Evolutionary conservation across 2,888 invertebrate species (phyloP).

Genomic region (Napeogenes sylphis): DNA sequence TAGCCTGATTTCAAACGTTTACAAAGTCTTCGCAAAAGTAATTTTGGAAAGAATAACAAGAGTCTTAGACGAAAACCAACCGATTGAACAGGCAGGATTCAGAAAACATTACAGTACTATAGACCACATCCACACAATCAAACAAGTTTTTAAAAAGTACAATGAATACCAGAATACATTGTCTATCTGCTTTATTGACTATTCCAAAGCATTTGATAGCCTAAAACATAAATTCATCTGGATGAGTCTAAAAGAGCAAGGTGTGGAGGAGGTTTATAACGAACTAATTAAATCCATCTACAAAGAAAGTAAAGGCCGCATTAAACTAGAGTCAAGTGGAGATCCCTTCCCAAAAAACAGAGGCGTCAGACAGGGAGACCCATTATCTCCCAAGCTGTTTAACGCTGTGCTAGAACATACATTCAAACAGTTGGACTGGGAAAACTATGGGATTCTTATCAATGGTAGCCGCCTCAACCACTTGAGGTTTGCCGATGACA

Average conservation of each 20-base stretch:
- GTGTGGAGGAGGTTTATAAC: conserved; percentile 1
- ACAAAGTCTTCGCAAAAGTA: no score
- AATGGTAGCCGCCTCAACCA: conserved; percentile 6
- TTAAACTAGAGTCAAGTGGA: conserved; percentile 6
- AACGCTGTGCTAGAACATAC: neutral
- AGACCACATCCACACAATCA: conserved; percentile 28
- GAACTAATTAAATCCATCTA: no score
- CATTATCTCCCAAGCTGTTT: conserved; percentile 1
- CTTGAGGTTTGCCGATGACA: conserved; percentile 5
- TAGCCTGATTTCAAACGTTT: conserved; percentile 26
- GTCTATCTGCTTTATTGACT: conserved; percentile 25
- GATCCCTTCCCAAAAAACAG: conserved; percentile 6
- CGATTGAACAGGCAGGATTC: no score
- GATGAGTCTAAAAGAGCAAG: conserved; percentile 20
- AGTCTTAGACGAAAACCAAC: no score
- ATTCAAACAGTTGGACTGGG: conserved; percentile 6
- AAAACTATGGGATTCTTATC: neutral
- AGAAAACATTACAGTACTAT: conserved; percentile 25
- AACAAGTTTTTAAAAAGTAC: conserved; percentile 25
- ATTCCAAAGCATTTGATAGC: conserved; percentile 23
- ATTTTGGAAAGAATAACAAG: no score
- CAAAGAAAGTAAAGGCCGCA: conserved; percentile 9
- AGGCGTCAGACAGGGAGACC: conserved; percentile 7
- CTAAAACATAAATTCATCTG: conserved; percentile 20
- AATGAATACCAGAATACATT: no score